These are phyloP conservation scores for Zonitis immaculata DNA, from an alignment of 2,888 invertebrate genomes.

Conservation along the genomic window DNA sequence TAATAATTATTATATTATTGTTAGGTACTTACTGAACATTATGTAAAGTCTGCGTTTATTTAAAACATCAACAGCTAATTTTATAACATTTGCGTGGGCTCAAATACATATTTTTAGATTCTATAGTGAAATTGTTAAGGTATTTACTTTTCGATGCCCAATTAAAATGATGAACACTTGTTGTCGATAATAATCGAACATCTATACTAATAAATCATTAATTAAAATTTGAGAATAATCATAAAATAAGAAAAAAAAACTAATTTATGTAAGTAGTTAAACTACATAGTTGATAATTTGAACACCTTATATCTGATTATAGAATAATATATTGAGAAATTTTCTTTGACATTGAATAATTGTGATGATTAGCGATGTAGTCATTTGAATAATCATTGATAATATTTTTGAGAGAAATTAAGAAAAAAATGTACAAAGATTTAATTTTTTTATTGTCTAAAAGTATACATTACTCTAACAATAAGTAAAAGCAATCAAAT, in stretches of 20 bases:
- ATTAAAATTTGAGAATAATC: too few species aligned
- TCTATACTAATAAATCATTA: background rate
- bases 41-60: conserved; percentile 7
- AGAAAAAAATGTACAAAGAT: background rate
- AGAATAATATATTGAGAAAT: too few species aligned
- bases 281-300: background rate
- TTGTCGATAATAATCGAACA: background rate
- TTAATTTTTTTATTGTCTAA: conserved; percentile 16
- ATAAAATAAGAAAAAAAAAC: too few species aligned
- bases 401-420: too few species aligned
- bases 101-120: background rate
- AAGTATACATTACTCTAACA: conserved; percentile 21
- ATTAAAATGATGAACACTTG: background rate
- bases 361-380: too few species aligned
- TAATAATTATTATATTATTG: too few species aligned
- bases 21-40: conserved; percentile 2
- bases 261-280: too few species aligned
- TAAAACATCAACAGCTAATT: conserved; percentile 4
- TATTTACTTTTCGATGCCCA: background rate
- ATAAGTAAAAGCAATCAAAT: conserved; percentile 21
- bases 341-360: background rate
- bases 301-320: background rate
- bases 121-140: background rate
- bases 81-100: conserved; percentile 3
- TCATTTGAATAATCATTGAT: too few species aligned